These are phyloP conservation scores for Coregonus ussuriensis DNA, from an alignment of 2,797 vertebrate species.

Conservation along the genomic window DNA sequence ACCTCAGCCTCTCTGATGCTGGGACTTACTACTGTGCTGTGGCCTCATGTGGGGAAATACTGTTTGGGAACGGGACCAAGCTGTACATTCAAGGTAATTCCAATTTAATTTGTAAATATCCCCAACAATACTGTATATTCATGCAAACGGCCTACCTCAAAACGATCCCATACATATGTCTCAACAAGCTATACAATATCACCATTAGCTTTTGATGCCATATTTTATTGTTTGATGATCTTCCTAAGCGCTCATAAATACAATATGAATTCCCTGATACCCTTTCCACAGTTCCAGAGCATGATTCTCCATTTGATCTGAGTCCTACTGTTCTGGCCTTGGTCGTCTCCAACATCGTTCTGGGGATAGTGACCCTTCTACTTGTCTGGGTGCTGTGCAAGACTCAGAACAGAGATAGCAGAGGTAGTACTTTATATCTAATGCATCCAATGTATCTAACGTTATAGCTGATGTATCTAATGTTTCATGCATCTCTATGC, in stretches of 20 bases:
- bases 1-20: slow-evolving; percentile 23
- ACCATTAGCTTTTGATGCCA: background rate
- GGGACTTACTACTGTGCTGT: no score
- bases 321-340: no score
- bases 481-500: background rate
- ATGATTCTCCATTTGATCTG: no score
- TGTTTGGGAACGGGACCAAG: no score
- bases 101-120: slow-evolving; percentile 52
- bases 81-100: no score
- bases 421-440: slow-evolving; percentile 26
- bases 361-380: background rate
- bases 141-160: background rate
- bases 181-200: slow-evolving; percentile 7
- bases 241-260: no score
- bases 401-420: background rate
- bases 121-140: background rate
- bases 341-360: no score
- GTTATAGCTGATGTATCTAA: no score
- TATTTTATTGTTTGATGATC: background rate
- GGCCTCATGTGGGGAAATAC: background rate
- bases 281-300: background rate
- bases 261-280: background rate
- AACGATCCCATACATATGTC: slow-evolving; percentile 2
- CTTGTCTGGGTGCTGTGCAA: background rate
- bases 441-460: background rate